Conservation (phyloP, 2,888 invertebrate species). For the Lymantria monacha region DNA sequence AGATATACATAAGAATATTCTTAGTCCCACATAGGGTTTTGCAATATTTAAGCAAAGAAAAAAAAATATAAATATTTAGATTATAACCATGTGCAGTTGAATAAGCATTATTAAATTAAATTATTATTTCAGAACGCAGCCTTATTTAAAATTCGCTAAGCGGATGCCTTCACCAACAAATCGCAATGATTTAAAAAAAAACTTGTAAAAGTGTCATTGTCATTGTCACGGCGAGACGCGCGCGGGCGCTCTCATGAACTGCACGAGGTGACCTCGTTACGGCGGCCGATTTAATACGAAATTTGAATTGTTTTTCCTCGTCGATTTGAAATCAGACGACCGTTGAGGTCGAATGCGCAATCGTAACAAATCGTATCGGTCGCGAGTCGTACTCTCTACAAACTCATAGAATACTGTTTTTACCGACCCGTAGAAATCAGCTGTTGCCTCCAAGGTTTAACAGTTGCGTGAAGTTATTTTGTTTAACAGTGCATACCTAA, state of each 20-base stretch:
- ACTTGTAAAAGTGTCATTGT: conserved; percentile 48
- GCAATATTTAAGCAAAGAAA: too few relatives aligned
- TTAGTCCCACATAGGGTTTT: too few relatives aligned
- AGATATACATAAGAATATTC: too few relatives aligned
- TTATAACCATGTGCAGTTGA: too few relatives aligned
- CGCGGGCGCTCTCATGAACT: conserved; percentile 26
- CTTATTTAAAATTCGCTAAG: conserved; percentile 20
- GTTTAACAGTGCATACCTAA: conserved; percentile 18
- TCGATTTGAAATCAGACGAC: conserved; percentile 52
- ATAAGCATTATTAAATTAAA: background rate
- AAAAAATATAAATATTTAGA: too few relatives aligned
- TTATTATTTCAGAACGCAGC: conserved; percentile 13
- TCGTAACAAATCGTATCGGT: conserved; percentile 42
- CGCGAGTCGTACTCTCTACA: conserved; percentile 24
- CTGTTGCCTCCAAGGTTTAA: conserved; percentile 42
- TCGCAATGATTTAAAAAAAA: conserved; percentile 29
- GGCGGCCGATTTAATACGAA: conserved; percentile 44
- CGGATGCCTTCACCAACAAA: conserved; percentile 30
- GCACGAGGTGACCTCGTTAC: conserved; percentile 39
- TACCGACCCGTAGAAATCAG: conserved; percentile 53
- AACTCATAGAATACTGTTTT: conserved; percentile 30
- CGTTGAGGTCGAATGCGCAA: conserved; percentile 53
- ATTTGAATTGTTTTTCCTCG: conserved; percentile 55
- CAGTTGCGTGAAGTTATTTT: conserved; percentile 42
- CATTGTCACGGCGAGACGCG: conserved; percentile 45